phyloP scores from a whole-genome alignment of 2,797 vertebrate genomes.

The Syngnathus acus region DNA sequence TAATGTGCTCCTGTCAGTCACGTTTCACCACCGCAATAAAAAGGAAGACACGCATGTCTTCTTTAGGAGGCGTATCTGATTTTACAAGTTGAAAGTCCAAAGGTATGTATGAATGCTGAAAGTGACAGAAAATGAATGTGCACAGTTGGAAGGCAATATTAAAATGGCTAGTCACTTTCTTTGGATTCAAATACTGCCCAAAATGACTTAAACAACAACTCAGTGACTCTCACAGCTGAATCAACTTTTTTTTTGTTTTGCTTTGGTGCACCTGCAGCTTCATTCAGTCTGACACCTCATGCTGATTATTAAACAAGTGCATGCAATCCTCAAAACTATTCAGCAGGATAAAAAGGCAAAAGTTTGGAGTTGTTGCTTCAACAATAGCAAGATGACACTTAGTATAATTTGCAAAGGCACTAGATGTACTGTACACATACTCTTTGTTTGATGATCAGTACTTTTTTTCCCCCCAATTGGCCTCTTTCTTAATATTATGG shows the following conservation, averaged over 20 bases:
- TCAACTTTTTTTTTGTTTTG: slow-evolving; percentile 35
- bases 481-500: neutral
- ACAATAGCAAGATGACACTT: slow-evolving; percentile 2
- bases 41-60: slow-evolving; percentile 15
- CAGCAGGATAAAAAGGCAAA: slow-evolving; percentile 14
- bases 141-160: neutral
- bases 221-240: slow-evolving; percentile 41
- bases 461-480: neutral
- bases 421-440: too few species aligned
- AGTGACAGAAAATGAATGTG: neutral
- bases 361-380: neutral
- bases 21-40: slow-evolving; percentile 21
- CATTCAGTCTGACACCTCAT: slow-evolving; percentile 51
- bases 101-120: neutral
- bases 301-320: slow-evolving; percentile 53
- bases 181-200: slow-evolving; percentile 5
- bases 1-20: slow-evolving; percentile 8
- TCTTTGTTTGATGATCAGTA: neutral
- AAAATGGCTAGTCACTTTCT: neutral
- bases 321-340: slow-evolving; percentile 49
- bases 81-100: slow-evolving; percentile 23
- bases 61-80: neutral
- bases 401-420: neutral
- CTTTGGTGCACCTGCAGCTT: slow-evolving; percentile 44
- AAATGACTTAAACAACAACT: slow-evolving; percentile 6